These are phyloP conservation scores for Cossypha dichroa DNA, from an alignment of 2,797 vertebrate species.

Conservation along the genomic window DNA sequence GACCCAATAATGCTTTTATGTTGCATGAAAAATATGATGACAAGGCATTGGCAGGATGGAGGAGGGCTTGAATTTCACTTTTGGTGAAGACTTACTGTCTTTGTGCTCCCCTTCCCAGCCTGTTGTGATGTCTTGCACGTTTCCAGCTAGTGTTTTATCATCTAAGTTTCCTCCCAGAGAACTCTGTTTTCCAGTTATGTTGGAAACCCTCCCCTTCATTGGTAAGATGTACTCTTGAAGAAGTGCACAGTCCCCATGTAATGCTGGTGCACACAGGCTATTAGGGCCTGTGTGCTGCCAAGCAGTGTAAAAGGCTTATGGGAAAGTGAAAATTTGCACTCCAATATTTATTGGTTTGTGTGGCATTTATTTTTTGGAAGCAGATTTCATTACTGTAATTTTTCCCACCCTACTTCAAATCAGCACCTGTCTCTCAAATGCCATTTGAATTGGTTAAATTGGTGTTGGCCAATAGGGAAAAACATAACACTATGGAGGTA, in stretches of 20 bases:
- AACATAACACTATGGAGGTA: fast-evolving
- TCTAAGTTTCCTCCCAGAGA: not conserved
- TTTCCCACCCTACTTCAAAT: not conserved
- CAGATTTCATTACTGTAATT: not conserved
- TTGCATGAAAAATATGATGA: not conserved
- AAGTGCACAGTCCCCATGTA: not conserved
- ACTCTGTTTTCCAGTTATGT: not conserved
- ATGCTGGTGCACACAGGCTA: fast-evolving
- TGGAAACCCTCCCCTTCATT: not conserved
- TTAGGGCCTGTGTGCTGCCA: not conserved
- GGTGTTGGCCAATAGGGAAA: not conserved
- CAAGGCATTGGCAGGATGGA: not conserved
- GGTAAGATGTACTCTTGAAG: not conserved
- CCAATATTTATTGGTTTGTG: not conserved
- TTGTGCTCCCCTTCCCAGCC: not conserved
- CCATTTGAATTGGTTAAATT: not conserved
- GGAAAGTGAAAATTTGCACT: not conserved
- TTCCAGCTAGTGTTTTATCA: not conserved
- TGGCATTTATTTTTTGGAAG: not conserved
- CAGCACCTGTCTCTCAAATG: not conserved
- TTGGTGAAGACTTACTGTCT: not conserved
- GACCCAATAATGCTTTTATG: not conserved
- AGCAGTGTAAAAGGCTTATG: not conserved
- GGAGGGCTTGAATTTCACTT: not conserved
- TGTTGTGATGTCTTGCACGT: not conserved